A percentile compares a stretch with the other conserved stretches of the same genome.
Conservation (phyloP, 1,140 invertebrate species). For the Protaetia brevitarsis region DNA sequence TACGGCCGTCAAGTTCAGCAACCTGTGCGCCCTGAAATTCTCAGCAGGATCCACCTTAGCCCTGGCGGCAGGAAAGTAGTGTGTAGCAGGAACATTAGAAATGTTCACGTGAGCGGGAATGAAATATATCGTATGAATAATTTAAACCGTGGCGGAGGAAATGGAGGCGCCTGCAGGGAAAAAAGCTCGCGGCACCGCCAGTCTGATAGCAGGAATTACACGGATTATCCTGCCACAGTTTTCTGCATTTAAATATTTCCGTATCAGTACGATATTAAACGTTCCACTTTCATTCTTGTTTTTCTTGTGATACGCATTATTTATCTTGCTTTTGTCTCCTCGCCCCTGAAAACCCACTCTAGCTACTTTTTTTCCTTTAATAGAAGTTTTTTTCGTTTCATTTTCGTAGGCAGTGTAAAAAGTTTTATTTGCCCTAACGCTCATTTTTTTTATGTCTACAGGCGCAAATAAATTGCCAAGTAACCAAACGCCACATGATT, state of each 20-base stretch:
- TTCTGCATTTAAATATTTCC: slow-evolving; percentile 4
- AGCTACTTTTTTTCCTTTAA: background rate
- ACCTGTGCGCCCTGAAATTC: slow-evolving; percentile 14
- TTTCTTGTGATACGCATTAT: slow-evolving; percentile 15
- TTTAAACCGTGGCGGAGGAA: slow-evolving; percentile 13
- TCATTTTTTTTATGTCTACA: too few species aligned
- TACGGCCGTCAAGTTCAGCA: slow-evolving; percentile 13
- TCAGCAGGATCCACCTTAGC: slow-evolving; percentile 4
- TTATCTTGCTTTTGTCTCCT: background rate
- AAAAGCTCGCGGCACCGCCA: background rate
- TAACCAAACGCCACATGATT: too few species aligned
- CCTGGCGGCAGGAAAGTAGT: slow-evolving; percentile 13
- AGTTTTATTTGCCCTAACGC: too few species aligned
- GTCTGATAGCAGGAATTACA: slow-evolving; percentile 19
- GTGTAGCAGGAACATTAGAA: slow-evolving; percentile 20
- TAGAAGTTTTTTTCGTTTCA: background rate
- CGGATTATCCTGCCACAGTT: slow-evolving; percentile 16
- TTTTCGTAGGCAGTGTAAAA: background rate
- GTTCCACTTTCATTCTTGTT: slow-evolving; percentile 12
- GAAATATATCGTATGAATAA: slow-evolving; percentile 23
- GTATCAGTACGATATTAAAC: background rate
- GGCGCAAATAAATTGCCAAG: too few species aligned
- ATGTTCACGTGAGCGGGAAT: slow-evolving; percentile 22
- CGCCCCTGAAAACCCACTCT: background rate
- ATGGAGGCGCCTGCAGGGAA: slow-evolving; percentile 3